Evolutionary conservation across 2,888 invertebrate species (phyloP).

Genomic region (Tillus elongatus): DNA sequence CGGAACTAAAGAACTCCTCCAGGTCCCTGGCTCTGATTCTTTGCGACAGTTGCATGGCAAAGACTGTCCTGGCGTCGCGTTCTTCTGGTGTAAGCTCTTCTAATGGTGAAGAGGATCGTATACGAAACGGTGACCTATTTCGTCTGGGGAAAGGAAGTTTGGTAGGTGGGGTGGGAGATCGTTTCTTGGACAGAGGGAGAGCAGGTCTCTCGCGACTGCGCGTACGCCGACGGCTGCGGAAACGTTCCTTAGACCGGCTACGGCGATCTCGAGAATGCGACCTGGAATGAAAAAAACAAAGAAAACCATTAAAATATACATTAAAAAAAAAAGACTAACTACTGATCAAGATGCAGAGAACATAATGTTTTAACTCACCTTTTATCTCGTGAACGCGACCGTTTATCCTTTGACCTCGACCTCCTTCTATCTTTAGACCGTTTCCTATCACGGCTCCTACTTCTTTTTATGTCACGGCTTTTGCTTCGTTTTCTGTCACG

Average conservation of each 20-base stretch:
- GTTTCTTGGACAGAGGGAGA: slow-evolving; percentile 23
- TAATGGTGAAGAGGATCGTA: slow-evolving; percentile 50
- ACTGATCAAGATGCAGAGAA: too few relatives aligned
- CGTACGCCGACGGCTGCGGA: background rate
- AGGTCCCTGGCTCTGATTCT: slow-evolving; percentile 87
- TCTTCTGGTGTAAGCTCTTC: slow-evolving; percentile 90
- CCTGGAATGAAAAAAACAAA: too few relatives aligned
- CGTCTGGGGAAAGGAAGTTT: slow-evolving; percentile 30
- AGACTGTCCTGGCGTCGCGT: slow-evolving; percentile 95
- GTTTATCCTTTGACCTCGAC: too few relatives aligned
- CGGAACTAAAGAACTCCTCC: slow-evolving; percentile 97
- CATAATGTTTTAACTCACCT: too few relatives aligned
- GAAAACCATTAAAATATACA: too few relatives aligned
- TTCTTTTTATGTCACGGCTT: slow-evolving; percentile 27
- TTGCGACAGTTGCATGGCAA: slow-evolving; percentile 97
- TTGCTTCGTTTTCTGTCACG: slow-evolving; percentile 36
- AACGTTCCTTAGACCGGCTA: background rate
- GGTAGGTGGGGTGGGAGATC: slow-evolving; percentile 17
- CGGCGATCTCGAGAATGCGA: too few relatives aligned
- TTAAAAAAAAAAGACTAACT: too few relatives aligned
- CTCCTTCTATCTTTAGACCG: slow-evolving; percentile 26
- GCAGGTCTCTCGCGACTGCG: slow-evolving; percentile 20
- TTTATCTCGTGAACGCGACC: too few relatives aligned
- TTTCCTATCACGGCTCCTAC: slow-evolving; percentile 29
- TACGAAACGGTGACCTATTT: slow-evolving; percentile 34